These are phyloP conservation scores for Ecdyonurus torrentis DNA, from an alignment of 2,888 invertebrate genomes.

Conservation along the genomic window DNA sequence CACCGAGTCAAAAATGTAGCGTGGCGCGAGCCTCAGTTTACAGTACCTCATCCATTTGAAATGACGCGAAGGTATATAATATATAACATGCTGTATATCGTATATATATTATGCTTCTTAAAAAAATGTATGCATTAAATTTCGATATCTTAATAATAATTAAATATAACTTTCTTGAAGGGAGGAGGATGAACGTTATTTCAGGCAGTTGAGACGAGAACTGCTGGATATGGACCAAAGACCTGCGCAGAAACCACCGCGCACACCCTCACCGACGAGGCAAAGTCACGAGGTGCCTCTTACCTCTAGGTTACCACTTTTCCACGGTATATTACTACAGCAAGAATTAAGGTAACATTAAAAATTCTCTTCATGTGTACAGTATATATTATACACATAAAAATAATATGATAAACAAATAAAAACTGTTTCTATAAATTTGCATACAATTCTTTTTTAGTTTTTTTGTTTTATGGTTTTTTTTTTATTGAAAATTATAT, in stretches of 20 bases:
- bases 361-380: too few species aligned
- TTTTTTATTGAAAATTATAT: too few species aligned
- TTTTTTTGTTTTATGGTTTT: too few species aligned
- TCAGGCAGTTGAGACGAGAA: constrained; percentile 29
- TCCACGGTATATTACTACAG: constrained; percentile 51
- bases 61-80: constrained; percentile 40
- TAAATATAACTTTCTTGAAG: neutral
- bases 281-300: constrained; percentile 34
- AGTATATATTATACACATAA: too few species aligned
- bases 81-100: neutral
- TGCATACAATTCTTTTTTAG: too few species aligned
- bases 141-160: too few species aligned
- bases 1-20: constrained; percentile 11
- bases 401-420: too few species aligned
- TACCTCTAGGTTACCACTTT: constrained; percentile 51
- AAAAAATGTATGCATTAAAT: too few species aligned
- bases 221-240: neutral
- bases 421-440: too few species aligned
- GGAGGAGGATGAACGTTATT: constrained; percentile 35
- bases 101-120: too few species aligned
- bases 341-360: constrained; percentile 23
- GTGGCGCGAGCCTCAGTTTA: constrained; percentile 24
- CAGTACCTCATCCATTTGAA: constrained; percentile 49
- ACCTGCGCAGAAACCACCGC: neutral
- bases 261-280: neutral